A percentile compares a stretch with the other conserved stretches of the same genome.
Conservation (phyloP, 2,888 invertebrate genomes). For the Cheilosia pagana region DNA sequence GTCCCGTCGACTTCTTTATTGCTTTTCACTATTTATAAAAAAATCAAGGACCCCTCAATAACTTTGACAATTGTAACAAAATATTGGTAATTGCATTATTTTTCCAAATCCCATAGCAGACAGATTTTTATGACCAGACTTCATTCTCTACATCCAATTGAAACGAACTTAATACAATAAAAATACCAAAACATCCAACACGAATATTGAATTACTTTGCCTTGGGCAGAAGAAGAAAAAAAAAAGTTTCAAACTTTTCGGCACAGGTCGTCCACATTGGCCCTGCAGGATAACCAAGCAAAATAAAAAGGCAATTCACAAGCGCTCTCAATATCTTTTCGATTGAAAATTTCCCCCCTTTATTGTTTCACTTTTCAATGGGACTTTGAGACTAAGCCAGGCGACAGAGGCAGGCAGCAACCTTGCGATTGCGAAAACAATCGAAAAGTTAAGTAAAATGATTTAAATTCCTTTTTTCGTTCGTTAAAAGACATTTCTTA, state of each 20-base stretch:
- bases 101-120: too few species aligned
- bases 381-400: neutral
- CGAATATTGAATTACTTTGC: slow-evolving; percentile 47
- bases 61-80: too few species aligned
- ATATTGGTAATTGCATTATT: too few species aligned
- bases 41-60: too few species aligned
- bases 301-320: slow-evolving; percentile 29
- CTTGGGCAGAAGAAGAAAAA: slow-evolving; percentile 3
- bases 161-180: slow-evolving; percentile 44
- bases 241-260: slow-evolving; percentile 33
- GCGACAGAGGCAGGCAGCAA: slow-evolving; percentile 1
- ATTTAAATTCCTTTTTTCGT: slow-evolving; percentile 22
- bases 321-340: slow-evolving; percentile 40
- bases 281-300: slow-evolving; percentile 41
- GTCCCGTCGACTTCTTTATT: too few species aligned
- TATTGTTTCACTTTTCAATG: slow-evolving; percentile 57
- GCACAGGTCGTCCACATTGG: slow-evolving; percentile 34
- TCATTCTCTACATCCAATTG: neutral
- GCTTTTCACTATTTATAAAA: too few species aligned
- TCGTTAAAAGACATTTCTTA: slow-evolving; percentile 37
- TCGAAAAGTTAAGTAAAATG: slow-evolving; percentile 48
- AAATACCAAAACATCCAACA: slow-evolving; percentile 27
- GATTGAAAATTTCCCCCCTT: slow-evolving; percentile 36
- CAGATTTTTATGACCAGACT: too few species aligned
- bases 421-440: slow-evolving; percentile 24